Conservation (phyloP, 2,888 invertebrate species). For the Brenthis daphne region DNA sequence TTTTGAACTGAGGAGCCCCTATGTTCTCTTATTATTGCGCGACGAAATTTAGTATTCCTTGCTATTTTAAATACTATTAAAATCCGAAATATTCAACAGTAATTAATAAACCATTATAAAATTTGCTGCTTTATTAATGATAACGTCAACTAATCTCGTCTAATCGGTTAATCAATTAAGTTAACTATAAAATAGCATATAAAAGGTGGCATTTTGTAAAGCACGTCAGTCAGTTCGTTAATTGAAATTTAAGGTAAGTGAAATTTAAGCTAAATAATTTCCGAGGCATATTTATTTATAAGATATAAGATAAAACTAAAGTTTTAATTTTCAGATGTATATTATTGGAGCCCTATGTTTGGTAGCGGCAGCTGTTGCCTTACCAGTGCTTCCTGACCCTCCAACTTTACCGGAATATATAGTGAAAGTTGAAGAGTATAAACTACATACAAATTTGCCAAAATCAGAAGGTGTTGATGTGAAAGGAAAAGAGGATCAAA, state of each 20-base stretch:
- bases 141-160: neutral
- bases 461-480: slow-evolving; percentile 6
- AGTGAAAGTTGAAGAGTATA: slow-evolving; percentile 4
- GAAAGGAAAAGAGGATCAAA: slow-evolving; percentile 15
- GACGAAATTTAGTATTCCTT: too few relatives aligned
- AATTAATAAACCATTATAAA: slow-evolving; percentile 16
- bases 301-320: too few relatives aligned
- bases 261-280: neutral
- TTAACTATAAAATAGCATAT: slow-evolving; percentile 2
- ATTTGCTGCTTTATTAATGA: slow-evolving; percentile 6
- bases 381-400: slow-evolving; percentile 46
- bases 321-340: slow-evolving; percentile 51
- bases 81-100: too few relatives aligned
- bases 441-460: slow-evolving; percentile 5
- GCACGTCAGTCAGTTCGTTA: neutral
- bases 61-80: too few relatives aligned
- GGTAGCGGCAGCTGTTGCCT: slow-evolving; percentile 46
- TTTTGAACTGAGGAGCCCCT: too few relatives aligned
- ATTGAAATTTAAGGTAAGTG: slow-evolving; percentile 24
- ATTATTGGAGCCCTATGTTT: slow-evolving; percentile 49
- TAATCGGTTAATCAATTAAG: slow-evolving; percentile 25
- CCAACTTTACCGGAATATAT: slow-evolving; percentile 26
- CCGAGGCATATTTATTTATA: too few relatives aligned
- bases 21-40: too few relatives aligned
- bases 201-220: slow-evolving; percentile 2